Base-by-base conservation (phyloP, 2,797 vertebrate genomes). In the Poliocrania exsul region DNA sequence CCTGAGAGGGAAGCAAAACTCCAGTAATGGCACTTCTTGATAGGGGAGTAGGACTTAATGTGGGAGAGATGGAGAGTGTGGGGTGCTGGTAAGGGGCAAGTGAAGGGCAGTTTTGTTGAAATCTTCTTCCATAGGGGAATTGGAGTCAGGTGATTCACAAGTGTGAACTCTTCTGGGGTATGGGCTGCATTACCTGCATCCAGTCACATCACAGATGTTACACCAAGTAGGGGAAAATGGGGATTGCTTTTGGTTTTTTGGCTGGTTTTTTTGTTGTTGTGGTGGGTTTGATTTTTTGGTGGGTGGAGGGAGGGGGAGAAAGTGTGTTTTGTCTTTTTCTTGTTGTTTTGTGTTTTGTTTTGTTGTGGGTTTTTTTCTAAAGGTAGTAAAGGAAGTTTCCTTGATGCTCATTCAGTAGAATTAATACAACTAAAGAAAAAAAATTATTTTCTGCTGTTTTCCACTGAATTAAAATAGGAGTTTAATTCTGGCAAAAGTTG, bases 161-260 rank as follows among this genome's bases (percentile, higher is more conserved):
- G 11, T 0, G 0, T 67, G 46, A 62, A 5, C 37, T 53, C 19
- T 16, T 62, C 15, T 49, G 29, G 23, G 46, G 38, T 38, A 11
- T 6, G 13, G 40, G 11, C 38, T 44, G 18, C 26, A 4, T 56
- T 70, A 26, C 16, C 23, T 62, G 14, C 53, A 77, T 66, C 51
- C 13, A 67, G 4, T 42, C 16, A 35, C 4, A 5, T 42, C 16
- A 35, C 4, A 5, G 24, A n/a, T 75, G 24, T 67, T 74, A 50
- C 16, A 18, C 9, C 1, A 3, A 5, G 4, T 5, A 1, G 6
- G 28, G 8, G 2, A 1, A 57, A 53, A 60, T 40, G n/a, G 18
- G 29, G 14, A 3, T 20, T 77, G 8, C 10, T 38, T 89, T 38
- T 15, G 5, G 5, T 8, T 10, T 46, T 78, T 58, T 35, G 3